phyloP scores from a whole-genome alignment of 2,113 vertebrate species.

The Pachypanchax playfairii region DNA sequence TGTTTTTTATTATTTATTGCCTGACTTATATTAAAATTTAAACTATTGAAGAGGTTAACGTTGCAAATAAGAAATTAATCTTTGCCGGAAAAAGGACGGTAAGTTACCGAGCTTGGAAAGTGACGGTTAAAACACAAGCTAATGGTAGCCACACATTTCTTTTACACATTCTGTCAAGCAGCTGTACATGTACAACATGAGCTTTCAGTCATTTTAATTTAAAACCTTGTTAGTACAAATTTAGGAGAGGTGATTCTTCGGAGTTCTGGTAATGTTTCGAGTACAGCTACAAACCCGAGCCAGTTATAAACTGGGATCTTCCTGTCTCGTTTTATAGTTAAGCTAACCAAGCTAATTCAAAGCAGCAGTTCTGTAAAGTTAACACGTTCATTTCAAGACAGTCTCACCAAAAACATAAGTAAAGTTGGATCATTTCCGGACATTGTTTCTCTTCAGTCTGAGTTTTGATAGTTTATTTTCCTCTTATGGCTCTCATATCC shows the following conservation, averaged over 20 bases:
- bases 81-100: conserved; percentile 43
- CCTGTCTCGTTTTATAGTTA: not conserved
- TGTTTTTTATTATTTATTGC: conserved; percentile 2
- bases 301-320: no score
- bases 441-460: not conserved
- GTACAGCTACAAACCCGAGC: not conserved
- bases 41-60: no score
- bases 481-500: not conserved
- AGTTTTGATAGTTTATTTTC: not conserved
- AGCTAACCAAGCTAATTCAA: conserved; percentile 34
- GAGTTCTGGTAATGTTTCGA: not conserved
- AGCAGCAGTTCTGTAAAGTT: not conserved
- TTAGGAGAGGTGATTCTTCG: not conserved
- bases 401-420: not conserved
- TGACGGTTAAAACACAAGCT: conserved; percentile 21
- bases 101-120: conserved; percentile 23
- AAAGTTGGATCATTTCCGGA: no score
- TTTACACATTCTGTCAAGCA: conserved; percentile 19
- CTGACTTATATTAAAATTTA: not conserved
- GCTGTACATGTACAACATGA: not conserved
- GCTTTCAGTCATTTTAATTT: not conserved
- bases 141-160: conserved; percentile 31
- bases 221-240: not conserved
- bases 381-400: not conserved
- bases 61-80: not conserved